Evolutionary conservation across 2,797 vertebrate species (phyloP).

Genomic region (Paedocypris micromegethes): DNA sequence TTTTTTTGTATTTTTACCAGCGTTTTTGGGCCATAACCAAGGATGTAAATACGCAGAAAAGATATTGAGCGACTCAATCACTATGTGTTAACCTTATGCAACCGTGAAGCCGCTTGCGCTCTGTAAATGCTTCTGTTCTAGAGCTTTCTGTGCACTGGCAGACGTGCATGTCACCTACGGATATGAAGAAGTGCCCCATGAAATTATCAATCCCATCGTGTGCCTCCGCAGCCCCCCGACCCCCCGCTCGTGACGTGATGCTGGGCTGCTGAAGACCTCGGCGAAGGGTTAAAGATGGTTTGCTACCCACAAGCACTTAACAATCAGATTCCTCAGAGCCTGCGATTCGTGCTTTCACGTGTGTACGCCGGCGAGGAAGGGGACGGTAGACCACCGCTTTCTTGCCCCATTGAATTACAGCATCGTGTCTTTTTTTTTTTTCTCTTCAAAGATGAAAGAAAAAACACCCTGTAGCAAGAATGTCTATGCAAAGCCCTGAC

Average conservation of each 20-base stretch:
- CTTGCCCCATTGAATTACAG: constrained; percentile 24
- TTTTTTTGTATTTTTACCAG: constrained; percentile 30
- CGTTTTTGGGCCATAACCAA: constrained; percentile 67
- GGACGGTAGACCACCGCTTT: not conserved
- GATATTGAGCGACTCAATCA: constrained; percentile 44
- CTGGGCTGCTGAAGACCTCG: not conserved
- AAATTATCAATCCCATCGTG: constrained; percentile 62
- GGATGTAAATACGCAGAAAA: constrained; percentile 68
- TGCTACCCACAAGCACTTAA: constrained; percentile 27
- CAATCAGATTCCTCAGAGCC: constrained; percentile 45
- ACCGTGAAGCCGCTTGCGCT: constrained; percentile 56
- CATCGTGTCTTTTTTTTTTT: constrained; percentile 51
- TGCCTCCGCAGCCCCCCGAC: constrained; percentile 52
- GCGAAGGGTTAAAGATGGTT: not conserved
- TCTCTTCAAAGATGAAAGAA: constrained; percentile 53
- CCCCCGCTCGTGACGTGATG: constrained; percentile 4
- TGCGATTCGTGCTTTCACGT: not conserved
- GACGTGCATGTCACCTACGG: constrained; percentile 55
- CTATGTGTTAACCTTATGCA: constrained; percentile 55
- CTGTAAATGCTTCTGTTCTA: constrained; percentile 58
- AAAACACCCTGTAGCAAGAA: constrained; percentile 61
- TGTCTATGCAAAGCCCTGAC: constrained; percentile 69
- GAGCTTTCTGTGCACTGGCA: constrained; percentile 55
- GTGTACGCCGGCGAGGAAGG: constrained; percentile 37
- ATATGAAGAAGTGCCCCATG: constrained; percentile 61